A percentile compares a stretch with the other conserved stretches of the same genome.
Conservation (phyloP, 2,797 vertebrate genomes). For the Strix occidentalis region DNA sequence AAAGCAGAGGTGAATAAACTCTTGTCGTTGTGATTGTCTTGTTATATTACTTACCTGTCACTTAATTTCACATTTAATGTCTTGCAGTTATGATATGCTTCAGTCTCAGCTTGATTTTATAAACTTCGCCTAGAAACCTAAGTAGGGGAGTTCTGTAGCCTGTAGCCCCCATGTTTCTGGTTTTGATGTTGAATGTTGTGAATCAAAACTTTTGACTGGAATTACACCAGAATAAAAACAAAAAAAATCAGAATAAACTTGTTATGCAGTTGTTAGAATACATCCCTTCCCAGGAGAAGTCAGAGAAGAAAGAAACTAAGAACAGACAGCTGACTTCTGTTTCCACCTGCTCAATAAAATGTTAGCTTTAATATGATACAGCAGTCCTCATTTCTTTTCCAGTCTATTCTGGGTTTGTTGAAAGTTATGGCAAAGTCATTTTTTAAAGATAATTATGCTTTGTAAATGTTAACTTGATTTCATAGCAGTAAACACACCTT, state of each 20-base stretch:
- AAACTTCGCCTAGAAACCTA: slow-evolving; percentile 60
- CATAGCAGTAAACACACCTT: slow-evolving; percentile 57
- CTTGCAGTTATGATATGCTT: slow-evolving; percentile 44
- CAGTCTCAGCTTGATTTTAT: slow-evolving; percentile 62
- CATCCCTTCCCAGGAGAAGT: slow-evolving; percentile 65
- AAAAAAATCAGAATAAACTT: background rate
- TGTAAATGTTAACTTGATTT: slow-evolving; percentile 42
- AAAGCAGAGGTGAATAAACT: slow-evolving; percentile 66
- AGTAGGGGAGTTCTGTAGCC: slow-evolving; percentile 57
- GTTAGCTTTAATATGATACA: slow-evolving; percentile 25
- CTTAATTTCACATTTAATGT: slow-evolving; percentile 51
- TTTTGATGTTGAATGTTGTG: slow-evolving; percentile 51
- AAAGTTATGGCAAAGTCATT: slow-evolving; percentile 59
- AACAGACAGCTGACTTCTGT: slow-evolving; percentile 44
- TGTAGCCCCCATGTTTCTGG: background rate
- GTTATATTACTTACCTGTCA: slow-evolving; percentile 71
- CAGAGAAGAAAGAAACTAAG: slow-evolving; percentile 50
- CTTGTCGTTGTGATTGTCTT: slow-evolving; percentile 57
- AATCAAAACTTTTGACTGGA: slow-evolving; percentile 11
- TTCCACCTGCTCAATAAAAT: slow-evolving; percentile 57
- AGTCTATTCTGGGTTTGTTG: slow-evolving; percentile 51
- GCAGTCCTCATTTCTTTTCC: slow-evolving; percentile 62
- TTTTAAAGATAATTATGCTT: slow-evolving; percentile 59
- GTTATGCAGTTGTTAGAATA: slow-evolving; percentile 62
- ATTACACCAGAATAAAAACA: background rate